phyloP scores from a whole-genome alignment of 2,113 vertebrate genomes.

The Microcebus ravelobensis region DNA sequence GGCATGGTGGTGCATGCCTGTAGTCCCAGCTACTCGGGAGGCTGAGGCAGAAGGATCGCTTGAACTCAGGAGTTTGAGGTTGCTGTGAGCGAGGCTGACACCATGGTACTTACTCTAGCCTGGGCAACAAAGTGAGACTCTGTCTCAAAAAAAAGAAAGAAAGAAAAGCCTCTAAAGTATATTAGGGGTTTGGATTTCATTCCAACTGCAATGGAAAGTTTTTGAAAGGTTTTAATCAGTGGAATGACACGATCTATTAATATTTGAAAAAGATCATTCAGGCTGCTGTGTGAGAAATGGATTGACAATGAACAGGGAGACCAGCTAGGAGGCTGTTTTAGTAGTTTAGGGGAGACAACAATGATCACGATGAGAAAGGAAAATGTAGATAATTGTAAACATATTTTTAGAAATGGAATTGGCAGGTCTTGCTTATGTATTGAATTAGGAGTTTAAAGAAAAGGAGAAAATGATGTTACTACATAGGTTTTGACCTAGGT shows the following conservation, averaged over 20 bases:
- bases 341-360: not conserved
- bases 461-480: not conserved
- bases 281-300: not conserved
- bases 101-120: too few species aligned
- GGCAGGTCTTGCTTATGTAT: not conserved
- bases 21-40: too few species aligned
- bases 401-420: not conserved
- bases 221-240: not conserved
- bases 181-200: not conserved
- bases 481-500: not conserved
- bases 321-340: not conserved
- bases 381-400: not conserved
- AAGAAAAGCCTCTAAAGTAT: not conserved
- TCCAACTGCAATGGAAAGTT: not conserved
- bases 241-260: not conserved
- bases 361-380: not conserved
- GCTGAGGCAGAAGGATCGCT: too few species aligned
- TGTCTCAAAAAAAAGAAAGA: too few species aligned
- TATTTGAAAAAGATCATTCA: not conserved
- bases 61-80: too few species aligned
- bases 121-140: too few species aligned
- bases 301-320: not conserved
- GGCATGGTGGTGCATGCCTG: too few species aligned
- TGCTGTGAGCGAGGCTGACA: too few species aligned
- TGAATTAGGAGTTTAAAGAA: not conserved